Percentiles rank a stretch among this genome's conserved stretches.
Conservation (phyloP, 2,113 vertebrate genomes). For the Pseudolaguvia tuberculata region DNA sequence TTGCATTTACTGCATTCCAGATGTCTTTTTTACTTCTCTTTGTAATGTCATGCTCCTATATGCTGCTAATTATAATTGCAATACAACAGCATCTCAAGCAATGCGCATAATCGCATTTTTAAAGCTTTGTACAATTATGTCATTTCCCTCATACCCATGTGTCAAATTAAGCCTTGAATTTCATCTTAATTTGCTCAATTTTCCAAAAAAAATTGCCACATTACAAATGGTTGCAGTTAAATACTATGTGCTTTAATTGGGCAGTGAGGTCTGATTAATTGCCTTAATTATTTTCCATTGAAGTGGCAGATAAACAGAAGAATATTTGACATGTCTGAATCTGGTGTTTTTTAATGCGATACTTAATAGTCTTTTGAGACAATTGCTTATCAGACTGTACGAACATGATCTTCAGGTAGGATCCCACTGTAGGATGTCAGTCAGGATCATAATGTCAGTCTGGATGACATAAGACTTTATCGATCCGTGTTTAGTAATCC, state of each 20-base stretch:
- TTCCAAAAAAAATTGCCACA: background rate
- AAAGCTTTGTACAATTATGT: constrained; percentile 12
- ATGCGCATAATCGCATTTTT: background rate
- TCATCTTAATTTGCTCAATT: constrained; percentile 3
- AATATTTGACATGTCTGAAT: background rate
- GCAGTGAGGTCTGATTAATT: background rate
- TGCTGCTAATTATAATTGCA: background rate
- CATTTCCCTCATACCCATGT: background rate
- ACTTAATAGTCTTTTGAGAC: too few relatives aligned
- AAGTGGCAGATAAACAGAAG: background rate
- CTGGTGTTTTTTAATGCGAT: too few relatives aligned
- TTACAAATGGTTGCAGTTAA: constrained; percentile 2
- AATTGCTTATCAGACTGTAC: too few relatives aligned
- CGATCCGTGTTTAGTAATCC: too few relatives aligned
- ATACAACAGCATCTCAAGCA: background rate
- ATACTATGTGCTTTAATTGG: background rate
- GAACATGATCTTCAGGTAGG: too few relatives aligned
- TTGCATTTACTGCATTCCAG: constrained; percentile 11
- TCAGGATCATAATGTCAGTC: too few relatives aligned
- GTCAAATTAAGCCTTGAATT: background rate
- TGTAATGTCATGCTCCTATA: background rate
- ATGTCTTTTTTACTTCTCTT: constrained; percentile 6
- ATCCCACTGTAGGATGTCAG: too few relatives aligned
- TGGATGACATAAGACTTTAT: too few relatives aligned
- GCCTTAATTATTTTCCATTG: background rate